Percentiles rank a stretch among this genome's conserved stretches.
These are phyloP conservation scores for Patagioenas fasciata DNA, from an alignment of 2,113 vertebrate genomes.

Conservation along the genomic window DNA sequence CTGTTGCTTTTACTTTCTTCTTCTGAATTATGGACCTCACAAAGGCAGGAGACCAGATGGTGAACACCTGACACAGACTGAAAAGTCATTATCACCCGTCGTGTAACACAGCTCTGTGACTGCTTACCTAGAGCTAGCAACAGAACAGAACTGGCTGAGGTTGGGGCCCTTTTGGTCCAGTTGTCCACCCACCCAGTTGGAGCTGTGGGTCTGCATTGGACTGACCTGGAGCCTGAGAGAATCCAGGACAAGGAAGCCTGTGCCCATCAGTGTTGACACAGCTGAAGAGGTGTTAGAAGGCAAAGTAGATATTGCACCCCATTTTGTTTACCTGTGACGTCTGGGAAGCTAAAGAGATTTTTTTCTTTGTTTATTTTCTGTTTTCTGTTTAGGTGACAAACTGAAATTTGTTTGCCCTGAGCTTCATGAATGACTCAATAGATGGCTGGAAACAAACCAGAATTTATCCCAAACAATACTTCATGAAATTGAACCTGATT, in stretches of 20 bases:
- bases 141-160: neutral
- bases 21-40: neutral
- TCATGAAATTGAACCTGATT: neutral
- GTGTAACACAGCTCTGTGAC: neutral
- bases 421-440: neutral
- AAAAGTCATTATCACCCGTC: neutral
- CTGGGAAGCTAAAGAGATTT: neutral
- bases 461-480: neutral
- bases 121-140: neutral
- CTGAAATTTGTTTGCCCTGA: neutral
- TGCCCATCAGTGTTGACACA: neutral
- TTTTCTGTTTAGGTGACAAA: neutral
- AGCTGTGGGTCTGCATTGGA: neutral
- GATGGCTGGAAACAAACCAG: neutral
- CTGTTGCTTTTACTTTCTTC: neutral
- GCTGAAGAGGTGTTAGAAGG: neutral
- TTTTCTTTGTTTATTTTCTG: neutral
- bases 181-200: accelerated
- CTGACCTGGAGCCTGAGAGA: neutral
- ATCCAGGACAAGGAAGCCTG: neutral
- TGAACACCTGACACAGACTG: neutral
- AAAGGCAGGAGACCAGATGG: neutral
- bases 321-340: neutral
- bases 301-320: neutral
- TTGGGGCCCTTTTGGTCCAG: accelerated